Evolutionary conservation across 2,797 vertebrate species (phyloP), one percentile per base, ranked within the genome.

Genomic region (Microtus californicus): DNA sequence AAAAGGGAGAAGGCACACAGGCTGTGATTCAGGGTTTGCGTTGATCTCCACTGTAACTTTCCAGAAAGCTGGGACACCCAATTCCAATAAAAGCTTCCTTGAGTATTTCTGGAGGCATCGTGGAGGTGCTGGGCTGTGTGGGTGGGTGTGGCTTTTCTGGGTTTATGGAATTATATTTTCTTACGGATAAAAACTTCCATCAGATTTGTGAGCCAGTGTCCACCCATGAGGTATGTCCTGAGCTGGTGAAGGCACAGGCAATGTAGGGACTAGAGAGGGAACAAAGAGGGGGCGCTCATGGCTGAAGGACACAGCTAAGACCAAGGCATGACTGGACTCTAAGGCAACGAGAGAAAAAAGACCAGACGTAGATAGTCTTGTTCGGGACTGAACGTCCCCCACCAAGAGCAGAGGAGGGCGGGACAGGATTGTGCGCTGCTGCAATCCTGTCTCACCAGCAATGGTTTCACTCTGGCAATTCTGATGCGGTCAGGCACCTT

Each of bases 21-120:
- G 63, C 63, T 67, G 96, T 37, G 61, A 92, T 79, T 97, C 29
- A 90, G 90, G 69, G 91, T 94, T 96, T 95, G 94, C 61, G 87
- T 97, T 96, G 93, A 96, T 63, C 43, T 96, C 95, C 25, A 65
- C 94, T 93, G 95, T 94, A 96, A 98, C 96, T 95, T 97, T 97
- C 97, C 96, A 97, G 88, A 96, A 95, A 96, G 92, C 95, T 95
- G 88, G 90, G 96, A 94, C 86, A 92, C 73, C 89, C 37, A 1
- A 96, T 93, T 95, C 87, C 94, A 95, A 91, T 87, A 95, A 94
- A 97, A 95, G 83, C 92, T 56, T 92, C 81, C 81, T 69, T 27
- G 51, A 73, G 81, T 96, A 96, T 95, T 97, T 97, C 85, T 93
- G 92, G 95, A 97, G 92, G 88, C 90, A 74, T 56, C 82, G 92